Percentiles rank a stretch among this genome's conserved stretches.
Evolutionary conservation across 1,140 invertebrate genomes (phyloP).

Genomic region (Lineus longissimus): DNA sequence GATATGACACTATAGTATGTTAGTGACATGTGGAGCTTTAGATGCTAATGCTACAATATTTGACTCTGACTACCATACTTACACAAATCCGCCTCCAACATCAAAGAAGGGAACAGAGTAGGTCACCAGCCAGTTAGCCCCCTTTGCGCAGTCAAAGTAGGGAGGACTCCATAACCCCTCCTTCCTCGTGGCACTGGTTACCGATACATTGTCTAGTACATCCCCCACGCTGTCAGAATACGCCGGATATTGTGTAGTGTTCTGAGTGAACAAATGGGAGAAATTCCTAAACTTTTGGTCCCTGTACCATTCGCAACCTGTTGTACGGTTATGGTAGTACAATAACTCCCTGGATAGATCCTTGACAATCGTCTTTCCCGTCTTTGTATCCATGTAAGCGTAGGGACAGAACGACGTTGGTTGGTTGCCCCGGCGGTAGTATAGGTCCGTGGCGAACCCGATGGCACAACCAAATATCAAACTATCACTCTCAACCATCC

Average conservation of each 20-base stretch:
- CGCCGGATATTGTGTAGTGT: neutral
- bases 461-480: constrained; percentile 86
- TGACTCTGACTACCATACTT: neutral
- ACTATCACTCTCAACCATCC: constrained; percentile 86
- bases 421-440: constrained; percentile 38
- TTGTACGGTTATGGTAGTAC: constrained; percentile 10
- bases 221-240: neutral
- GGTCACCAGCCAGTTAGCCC: constrained; percentile 92
- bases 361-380: neutral
- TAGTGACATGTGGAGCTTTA: too few relatives aligned
- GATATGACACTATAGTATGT: too few relatives aligned
- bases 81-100: constrained; percentile 40
- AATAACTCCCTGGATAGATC: constrained; percentile 9
- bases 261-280: constrained; percentile 8
- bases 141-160: constrained; percentile 88
- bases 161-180: constrained; percentile 91
- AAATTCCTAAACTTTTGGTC: constrained; percentile 9
- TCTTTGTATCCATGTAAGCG: neutral
- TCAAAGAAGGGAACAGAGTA: constrained; percentile 91
- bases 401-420: constrained; percentile 12
- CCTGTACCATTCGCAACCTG: constrained; percentile 16
- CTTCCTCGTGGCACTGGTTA: constrained; percentile 53
- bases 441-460: constrained; percentile 77
- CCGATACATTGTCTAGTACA: neutral
- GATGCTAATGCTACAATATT: too few relatives aligned